A percentile compares a stretch with the other conserved stretches of the same genome.
Conservation (phyloP, 2,888 invertebrate genomes). For the Lysandra coridon region DNA sequence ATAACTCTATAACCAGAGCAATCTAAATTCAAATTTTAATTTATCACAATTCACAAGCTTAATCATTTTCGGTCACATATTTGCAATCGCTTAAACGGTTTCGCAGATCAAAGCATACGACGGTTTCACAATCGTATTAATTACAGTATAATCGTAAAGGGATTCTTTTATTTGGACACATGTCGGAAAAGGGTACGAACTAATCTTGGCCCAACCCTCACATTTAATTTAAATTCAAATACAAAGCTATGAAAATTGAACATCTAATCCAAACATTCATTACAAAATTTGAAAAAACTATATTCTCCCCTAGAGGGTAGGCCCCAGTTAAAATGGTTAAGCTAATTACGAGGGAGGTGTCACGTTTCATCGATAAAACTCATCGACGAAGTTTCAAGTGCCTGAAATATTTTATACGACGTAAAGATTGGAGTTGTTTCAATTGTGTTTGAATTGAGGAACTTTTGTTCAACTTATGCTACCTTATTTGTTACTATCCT, state of each 20-base stretch:
- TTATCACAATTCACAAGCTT: neutral
- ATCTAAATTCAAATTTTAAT: neutral
- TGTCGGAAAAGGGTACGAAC: slow-evolving; percentile 57
- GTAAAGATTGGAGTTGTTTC: slow-evolving; percentile 8
- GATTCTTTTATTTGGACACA: slow-evolving; percentile 67
- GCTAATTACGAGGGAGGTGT: slow-evolving; percentile 60
- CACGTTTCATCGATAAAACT: slow-evolving; percentile 20
- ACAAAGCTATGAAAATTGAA: slow-evolving; percentile 61
- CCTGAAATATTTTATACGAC: slow-evolving; percentile 4
- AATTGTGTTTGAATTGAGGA: neutral
- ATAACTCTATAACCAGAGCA: neutral
- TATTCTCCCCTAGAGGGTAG: slow-evolving; percentile 50
- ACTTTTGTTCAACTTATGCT: neutral
- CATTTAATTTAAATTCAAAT: slow-evolving; percentile 69
- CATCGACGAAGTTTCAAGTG: slow-evolving; percentile 5
- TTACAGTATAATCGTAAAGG: slow-evolving; percentile 19
- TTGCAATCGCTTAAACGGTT: slow-evolving; percentile 28
- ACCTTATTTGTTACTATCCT: neutral
- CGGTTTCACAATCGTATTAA: slow-evolving; percentile 16
- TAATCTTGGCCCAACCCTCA: slow-evolving; percentile 51
- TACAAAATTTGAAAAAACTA: slow-evolving; percentile 60
- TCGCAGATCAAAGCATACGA: slow-evolving; percentile 17
- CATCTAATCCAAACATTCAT: slow-evolving; percentile 77
- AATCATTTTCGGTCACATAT: slow-evolving; percentile 10
- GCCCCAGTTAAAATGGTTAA: slow-evolving; percentile 74